A percentile compares a stretch with the other conserved stretches of the same genome.
These are phyloP conservation scores for Melanostoma mellinum DNA, from an alignment of 2,888 invertebrate species.

Conservation along the genomic window DNA sequence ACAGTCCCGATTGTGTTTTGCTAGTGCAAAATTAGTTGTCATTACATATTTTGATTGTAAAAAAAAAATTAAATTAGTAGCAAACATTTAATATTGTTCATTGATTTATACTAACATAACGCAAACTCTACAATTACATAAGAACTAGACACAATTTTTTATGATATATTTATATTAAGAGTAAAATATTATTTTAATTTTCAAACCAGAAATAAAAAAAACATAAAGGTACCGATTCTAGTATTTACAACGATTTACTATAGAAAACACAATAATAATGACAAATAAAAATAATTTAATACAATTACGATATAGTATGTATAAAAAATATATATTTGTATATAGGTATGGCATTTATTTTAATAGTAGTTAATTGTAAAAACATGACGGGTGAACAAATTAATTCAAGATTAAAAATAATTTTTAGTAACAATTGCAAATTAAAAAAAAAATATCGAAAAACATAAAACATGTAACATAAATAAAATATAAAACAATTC, in stretches of 20 bases:
- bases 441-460: conserved; percentile 11
- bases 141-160: conserved; percentile 68
- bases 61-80: conserved; percentile 44
- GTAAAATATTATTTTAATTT: conserved; percentile 39
- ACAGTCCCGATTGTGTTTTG: conserved; percentile 13
- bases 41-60: conserved; percentile 14
- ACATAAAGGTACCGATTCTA: conserved; percentile 61
- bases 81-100: conserved; percentile 54
- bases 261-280: conserved; percentile 47
- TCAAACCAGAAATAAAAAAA: conserved; percentile 32
- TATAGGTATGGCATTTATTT: conserved; percentile 69
- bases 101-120: conserved; percentile 57
- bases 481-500: conserved; percentile 52
- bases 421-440: conserved; percentile 47
- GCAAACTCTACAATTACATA: conserved; percentile 69
- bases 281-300: conserved; percentile 62
- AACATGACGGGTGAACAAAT: conserved; percentile 62
- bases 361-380: conserved; percentile 60
- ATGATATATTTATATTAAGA: conserved; percentile 48
- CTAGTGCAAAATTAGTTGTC: conserved; percentile 18
- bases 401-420: conserved; percentile 46
- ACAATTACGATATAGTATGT: conserved; percentile 61
- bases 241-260: conserved; percentile 58
- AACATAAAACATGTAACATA: conserved; percentile 28
- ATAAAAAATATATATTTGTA: conserved; percentile 67